Percentiles rank a stretch among this genome's conserved stretches.
Evolutionary conservation across 1,140 invertebrate genomes (phyloP).

Genomic region (Aphelinus certus): DNA sequence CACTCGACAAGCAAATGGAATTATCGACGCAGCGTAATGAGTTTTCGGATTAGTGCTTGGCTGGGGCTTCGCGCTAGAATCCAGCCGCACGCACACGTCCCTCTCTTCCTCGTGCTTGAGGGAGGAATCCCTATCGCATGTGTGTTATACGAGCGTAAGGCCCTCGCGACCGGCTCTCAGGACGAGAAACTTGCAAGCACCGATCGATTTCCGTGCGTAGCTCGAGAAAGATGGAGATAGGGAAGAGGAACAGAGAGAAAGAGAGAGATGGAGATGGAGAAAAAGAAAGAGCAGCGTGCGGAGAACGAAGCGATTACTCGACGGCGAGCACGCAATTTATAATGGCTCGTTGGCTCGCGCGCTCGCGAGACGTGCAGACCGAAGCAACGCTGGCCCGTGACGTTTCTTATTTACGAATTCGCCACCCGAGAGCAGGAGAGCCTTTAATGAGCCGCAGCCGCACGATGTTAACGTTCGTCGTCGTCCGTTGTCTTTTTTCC

Average conservation of each 20-base stretch:
- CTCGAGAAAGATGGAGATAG: too few species aligned
- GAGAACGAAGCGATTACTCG: slow-evolving; percentile 11
- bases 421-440: not conserved
- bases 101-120: not conserved
- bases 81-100: not conserved
- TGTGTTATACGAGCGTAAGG: too few species aligned
- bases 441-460: not conserved
- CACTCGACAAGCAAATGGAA: slow-evolving; percentile 19
- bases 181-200: too few species aligned
- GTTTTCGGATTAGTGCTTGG: slow-evolving; percentile 24
- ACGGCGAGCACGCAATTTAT: slow-evolving; percentile 6
- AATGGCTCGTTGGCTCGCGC: not conserved
- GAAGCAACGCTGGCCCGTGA: not conserved
- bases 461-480: not conserved
- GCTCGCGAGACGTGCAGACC: too few species aligned
- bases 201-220: slow-evolving; percentile 13
- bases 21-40: slow-evolving; percentile 28
- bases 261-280: too few species aligned
- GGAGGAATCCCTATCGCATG: slow-evolving; percentile 2
- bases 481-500: not conserved
- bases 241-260: too few species aligned
- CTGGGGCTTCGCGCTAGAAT: slow-evolving; percentile 28
- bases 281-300: not conserved
- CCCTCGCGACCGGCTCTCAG: not conserved
- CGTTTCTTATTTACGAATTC: not conserved